phyloP scores from a whole-genome alignment of 2,797 vertebrate genomes.

The Decapterus maruadsi region DNA sequence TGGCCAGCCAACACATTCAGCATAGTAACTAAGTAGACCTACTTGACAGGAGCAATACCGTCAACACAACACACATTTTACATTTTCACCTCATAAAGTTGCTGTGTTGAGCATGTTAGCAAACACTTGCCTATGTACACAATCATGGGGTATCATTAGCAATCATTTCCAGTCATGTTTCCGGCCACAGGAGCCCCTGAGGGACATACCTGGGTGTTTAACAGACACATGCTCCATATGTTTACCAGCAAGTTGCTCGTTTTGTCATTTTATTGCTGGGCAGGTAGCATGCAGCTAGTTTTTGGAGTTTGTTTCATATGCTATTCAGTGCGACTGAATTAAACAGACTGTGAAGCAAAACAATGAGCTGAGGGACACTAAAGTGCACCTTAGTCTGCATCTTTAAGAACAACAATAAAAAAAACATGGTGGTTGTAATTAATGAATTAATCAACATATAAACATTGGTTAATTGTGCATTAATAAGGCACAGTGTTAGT shows the following conservation, averaged over 20 bases:
- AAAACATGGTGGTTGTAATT: background rate
- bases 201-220: background rate
- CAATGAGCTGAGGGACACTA: background rate
- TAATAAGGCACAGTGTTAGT: background rate
- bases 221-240: background rate
- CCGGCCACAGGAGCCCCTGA: background rate
- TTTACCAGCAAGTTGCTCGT: background rate
- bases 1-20: background rate
- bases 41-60: background rate
- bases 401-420: background rate
- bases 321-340: no score
- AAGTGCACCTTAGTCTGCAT: background rate
- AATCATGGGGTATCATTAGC: background rate
- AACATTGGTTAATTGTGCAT: background rate
- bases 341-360: background rate
- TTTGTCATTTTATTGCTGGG: background rate
- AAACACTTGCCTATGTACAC: background rate
- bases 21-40: background rate
- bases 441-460: background rate
- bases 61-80: no score
- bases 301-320: background rate
- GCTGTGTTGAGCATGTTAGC: background rate
- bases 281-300: background rate
- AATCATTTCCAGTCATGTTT: background rate
- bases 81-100: background rate